A percentile compares a stretch with the other conserved stretches of the same genome.
Evolutionary conservation across 1,140 invertebrate genomes (phyloP).

Genomic region (Limonius californicus): DNA sequence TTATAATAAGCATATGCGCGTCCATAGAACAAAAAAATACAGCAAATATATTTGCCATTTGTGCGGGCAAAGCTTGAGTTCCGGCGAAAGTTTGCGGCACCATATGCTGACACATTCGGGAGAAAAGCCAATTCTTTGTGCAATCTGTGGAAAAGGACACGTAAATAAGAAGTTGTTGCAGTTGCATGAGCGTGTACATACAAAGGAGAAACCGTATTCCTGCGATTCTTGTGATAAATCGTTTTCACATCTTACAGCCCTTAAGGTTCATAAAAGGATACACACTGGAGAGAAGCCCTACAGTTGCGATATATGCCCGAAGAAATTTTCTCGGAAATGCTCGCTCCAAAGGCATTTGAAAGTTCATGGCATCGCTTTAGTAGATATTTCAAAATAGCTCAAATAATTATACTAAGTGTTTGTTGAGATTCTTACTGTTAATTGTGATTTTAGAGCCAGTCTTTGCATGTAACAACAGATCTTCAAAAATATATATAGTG

Average conservation of each 20-base stretch:
- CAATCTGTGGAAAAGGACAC: conserved; percentile 5
- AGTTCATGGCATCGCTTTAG: conserved; percentile 39
- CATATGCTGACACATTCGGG: not conserved
- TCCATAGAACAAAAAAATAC: not conserved
- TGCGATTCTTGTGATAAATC: conserved; percentile 32
- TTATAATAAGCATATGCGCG: not conserved
- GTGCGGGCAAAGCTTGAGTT: conserved; percentile 1
- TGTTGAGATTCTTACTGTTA: no score
- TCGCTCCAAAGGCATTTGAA: conserved; percentile 53
- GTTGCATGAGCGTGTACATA: conserved; percentile 35
- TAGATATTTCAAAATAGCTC: no score
- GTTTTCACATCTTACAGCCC: conserved; percentile 31
- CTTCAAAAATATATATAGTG: no score
- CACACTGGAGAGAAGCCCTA: conserved; percentile 64
- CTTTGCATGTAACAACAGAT: no score
- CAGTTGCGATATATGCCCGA: conserved; percentile 57
- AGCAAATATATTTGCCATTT: not conserved
- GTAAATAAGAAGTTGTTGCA: not conserved
- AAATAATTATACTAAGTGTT: no score
- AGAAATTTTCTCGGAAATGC: conserved; percentile 53
- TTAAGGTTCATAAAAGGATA: conserved; percentile 33
- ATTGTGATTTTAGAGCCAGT: no score
- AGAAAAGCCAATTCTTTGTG: conserved; percentile 26
- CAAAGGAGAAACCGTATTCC: conserved; percentile 36
- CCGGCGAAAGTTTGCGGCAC: not conserved